Percentiles rank a stretch among this genome's conserved stretches.
Conservation (phyloP, 2,797 vertebrate genomes). For the Scolopax rusticola region DNA sequence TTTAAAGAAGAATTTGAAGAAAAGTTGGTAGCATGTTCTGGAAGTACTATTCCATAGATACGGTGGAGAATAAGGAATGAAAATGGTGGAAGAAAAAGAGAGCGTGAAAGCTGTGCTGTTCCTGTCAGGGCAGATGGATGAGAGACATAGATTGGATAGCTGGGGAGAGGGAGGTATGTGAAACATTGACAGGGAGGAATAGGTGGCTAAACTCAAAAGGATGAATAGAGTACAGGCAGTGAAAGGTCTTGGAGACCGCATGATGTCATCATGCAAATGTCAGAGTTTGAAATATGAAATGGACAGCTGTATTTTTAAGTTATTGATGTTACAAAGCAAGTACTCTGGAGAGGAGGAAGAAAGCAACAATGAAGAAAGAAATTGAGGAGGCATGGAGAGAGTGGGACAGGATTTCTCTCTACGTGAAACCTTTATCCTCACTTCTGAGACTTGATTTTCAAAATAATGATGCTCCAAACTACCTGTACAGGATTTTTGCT, state of each 20-base stretch:
- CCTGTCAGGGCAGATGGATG: conserved; percentile 28
- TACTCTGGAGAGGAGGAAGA: not conserved
- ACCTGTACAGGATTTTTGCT: not conserved
- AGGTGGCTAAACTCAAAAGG: conserved; percentile 29
- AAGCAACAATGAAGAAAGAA: not conserved
- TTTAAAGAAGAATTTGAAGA: conserved; percentile 50
- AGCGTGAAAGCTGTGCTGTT: not conserved
- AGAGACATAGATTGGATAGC: not conserved
- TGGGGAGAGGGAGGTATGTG: not conserved
- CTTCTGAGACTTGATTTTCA: not conserved
- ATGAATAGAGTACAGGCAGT: not conserved
- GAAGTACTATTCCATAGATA: not conserved
- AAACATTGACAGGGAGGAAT: not conserved
- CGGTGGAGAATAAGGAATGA: not conserved
- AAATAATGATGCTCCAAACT: not conserved
- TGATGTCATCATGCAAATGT: not conserved
- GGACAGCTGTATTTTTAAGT: conserved; percentile 21
- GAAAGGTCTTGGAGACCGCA: not conserved
- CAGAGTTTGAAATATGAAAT: conserved; percentile 14
- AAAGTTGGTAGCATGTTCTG: conserved; percentile 26
- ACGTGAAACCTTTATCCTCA: not conserved
- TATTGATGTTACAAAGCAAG: conserved; percentile 13
- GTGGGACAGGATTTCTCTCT: not conserved
- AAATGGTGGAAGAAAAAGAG: not conserved
- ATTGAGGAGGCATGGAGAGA: not conserved